Base-by-base conservation (phyloP, 2,888 invertebrate species). In the Epinotia bilunana region DNA sequence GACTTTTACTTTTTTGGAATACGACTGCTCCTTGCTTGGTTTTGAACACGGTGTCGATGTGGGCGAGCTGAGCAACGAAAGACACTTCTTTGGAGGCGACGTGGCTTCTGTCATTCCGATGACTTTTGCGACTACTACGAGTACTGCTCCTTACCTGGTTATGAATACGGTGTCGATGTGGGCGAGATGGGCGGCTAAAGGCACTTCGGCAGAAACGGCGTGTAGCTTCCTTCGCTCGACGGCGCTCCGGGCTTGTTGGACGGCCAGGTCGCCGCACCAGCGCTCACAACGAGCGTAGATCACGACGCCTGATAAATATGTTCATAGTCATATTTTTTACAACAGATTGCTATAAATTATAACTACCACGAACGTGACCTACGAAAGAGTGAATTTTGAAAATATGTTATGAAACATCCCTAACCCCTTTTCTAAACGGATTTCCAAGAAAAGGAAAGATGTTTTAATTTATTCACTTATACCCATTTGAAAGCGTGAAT, bases 161-260 rank as follows among this genome's bases (percentile, higher is more conserved):
- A 95, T 95, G 80, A 95, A 93, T 62, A 95, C 94, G 43, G 95
- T 95, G 82, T 95, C 95, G 67, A 95, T 91, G 82, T 94, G 94
- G 13, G 94, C 87, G 23, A 95, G 88, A 72, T 91, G 89, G 12
- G 90, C 83, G 68, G 87, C 79, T 46, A 90, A 81, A 0, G 90
- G 89, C 53, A 86, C 83, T 20, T 88, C 84, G 1, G 88, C 81
- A 3, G 90, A 78, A 33, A 85, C 81, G 1, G 90, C 83, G 73
- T 88, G 82, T 80, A 89, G 85, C 84, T 92, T 92, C 77, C 91
- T 90, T 71, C 88, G 81, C 78, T 91, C 91, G 58, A 92, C 68
- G 0, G 90, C 86, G 76, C 84, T 87, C 67, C 92, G 87, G 6
- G 93, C 92, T 77, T 92, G 94, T 79, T 90, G 91, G 79, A 88